A percentile compares a stretch with the other conserved stretches of the same genome.
These are phyloP conservation scores for Drosophila pandora DNA, from an alignment of 1,140 invertebrate genomes.

Conservation along the genomic window DNA sequence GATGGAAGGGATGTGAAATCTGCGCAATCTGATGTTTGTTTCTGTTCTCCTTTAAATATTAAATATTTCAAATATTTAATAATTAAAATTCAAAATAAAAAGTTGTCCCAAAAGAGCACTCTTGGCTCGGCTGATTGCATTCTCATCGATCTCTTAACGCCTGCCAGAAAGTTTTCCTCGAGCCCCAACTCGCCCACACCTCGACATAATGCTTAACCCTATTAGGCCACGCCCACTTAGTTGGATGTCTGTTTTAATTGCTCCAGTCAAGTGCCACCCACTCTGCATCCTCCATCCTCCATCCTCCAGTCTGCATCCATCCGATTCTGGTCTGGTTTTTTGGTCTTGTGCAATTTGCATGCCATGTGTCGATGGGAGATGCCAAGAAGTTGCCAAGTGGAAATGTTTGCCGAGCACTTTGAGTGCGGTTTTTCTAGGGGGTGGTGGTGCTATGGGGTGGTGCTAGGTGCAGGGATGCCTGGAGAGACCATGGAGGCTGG, in stretches of 20 bases:
- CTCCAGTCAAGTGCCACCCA: constrained; percentile 37
- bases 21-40: background rate
- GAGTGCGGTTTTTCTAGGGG: constrained; percentile 32
- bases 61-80: background rate
- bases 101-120: background rate
- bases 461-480: background rate
- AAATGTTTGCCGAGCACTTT: constrained; percentile 48
- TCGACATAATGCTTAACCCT: constrained; percentile 59
- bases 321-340: constrained; percentile 2
- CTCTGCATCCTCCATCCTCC: constrained; percentile 1
- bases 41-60: background rate
- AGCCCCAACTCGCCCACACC: constrained; percentile 23
- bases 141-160: constrained; percentile 48
- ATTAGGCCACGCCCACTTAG: constrained; percentile 38
- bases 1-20: background rate
- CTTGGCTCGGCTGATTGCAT: constrained; percentile 23
- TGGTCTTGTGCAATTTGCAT: constrained; percentile 44
- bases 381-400: constrained; percentile 47
- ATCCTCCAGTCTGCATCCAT: background rate
- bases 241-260: constrained; percentile 61
- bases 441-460: too few relatives aligned
- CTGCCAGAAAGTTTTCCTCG: constrained; percentile 20
- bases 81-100: background rate
- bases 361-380: constrained; percentile 50
- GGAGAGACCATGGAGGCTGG: too few relatives aligned